Conservation (phyloP, 2,888 invertebrate genomes). For the Ectemnius cavifrons region DNA sequence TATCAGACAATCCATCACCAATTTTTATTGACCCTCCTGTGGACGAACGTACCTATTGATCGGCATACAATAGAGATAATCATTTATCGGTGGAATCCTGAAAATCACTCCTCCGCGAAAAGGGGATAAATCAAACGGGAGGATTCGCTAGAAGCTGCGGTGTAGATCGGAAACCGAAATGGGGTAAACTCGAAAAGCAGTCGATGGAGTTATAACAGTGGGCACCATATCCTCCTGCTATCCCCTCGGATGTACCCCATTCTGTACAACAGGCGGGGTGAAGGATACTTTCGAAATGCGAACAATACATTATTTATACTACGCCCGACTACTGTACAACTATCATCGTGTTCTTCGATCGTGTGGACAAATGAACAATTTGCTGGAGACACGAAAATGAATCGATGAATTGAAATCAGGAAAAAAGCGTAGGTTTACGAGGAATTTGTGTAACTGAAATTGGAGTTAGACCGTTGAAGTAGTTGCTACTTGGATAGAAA, state of each 20-base stretch:
- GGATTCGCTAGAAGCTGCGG: conserved; percentile 50
- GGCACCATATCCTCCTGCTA: conserved; percentile 60
- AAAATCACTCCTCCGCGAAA: conserved; percentile 44
- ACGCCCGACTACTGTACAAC: conserved; percentile 39
- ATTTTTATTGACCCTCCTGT: conserved; percentile 39
- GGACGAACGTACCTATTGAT: conserved; percentile 13
- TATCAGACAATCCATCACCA: conserved; percentile 17
- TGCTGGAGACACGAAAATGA: neutral
- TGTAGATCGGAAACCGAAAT: conserved; percentile 61
- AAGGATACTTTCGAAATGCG: conserved; percentile 52
- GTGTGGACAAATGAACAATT: conserved; percentile 39
- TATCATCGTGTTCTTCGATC: conserved; percentile 57
- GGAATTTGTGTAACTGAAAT: too few relatives aligned
- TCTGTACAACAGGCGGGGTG: conserved; percentile 44
- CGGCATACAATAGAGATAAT: conserved; percentile 41
- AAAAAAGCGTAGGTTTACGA: too few relatives aligned
- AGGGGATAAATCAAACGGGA: conserved; percentile 67
- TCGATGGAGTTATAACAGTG: conserved; percentile 74
- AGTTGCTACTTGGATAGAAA: neutral
- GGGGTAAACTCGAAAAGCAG: conserved; percentile 69
- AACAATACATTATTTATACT: conserved; percentile 67
- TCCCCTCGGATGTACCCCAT: conserved; percentile 53
- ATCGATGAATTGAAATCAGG: too few relatives aligned
- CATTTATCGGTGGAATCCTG: conserved; percentile 36
- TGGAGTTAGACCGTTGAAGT: conserved; percentile 27